Base-by-base conservation (phyloP, 1,140 invertebrate genomes). In the Caerostris darwini region DNA sequence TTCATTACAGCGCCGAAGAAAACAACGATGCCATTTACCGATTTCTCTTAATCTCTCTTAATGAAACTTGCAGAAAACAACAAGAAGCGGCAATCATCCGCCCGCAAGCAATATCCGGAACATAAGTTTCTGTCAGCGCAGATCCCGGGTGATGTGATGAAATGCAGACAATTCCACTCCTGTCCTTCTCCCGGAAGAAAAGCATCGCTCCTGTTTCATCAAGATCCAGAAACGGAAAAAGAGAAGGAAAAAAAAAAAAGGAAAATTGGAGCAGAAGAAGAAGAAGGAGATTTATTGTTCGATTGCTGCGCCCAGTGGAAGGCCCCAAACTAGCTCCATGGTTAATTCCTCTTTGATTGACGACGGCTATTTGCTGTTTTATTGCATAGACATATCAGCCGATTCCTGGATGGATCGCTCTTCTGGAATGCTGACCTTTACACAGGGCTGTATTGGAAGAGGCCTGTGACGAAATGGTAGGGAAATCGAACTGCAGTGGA, bases 261-360 rank as follows among this genome's bases (percentile, higher is more conserved):
- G 5, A 7, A 2, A 2, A 10, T 8, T 19, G 3, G 7, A 71
- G 12, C n/a, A n/a, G n/a, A n/a, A n/a, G n/a, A n/a, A n/a, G n/a
- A n/a, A n/a, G n/a, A n/a, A n/a, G 7, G 69, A 34, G 69, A 71
- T 71, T 71, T 71, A 71, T 71, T 50, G 69, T 71, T 71, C 7
- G 69, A 71, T 71, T 71, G 69, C 10, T 5, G 58, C 58, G 5
- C 58, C 58, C 8, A 6, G 58, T 58, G 58, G 58, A 8, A 10
- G 69, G 69, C 7, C 69, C 5, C n/a, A 7, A 19, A 7, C 7
- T 19, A 8, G 19, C n/a, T 71, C 69, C 34, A 71, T 71, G 69
- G 69, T 71, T 71, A 71, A 71, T 71, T 71, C 69, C 69, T 71
- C 69, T 71, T 50, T 71, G 69, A 71, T 71, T 71, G 69, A 71